phyloP scores from a whole-genome alignment of 2,797 vertebrate species.

The Podarcis siculus region DNA sequence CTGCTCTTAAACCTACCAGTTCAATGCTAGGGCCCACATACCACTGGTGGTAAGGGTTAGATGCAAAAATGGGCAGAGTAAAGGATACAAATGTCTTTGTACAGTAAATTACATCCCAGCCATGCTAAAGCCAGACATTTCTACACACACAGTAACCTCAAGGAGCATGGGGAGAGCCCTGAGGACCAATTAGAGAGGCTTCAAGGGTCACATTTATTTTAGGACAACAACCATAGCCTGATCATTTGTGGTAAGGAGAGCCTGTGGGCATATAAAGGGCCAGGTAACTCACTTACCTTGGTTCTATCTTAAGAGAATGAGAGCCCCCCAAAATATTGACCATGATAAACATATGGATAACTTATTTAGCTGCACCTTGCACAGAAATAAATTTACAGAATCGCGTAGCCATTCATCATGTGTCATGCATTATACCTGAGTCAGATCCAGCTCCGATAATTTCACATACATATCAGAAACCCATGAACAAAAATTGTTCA shows the following conservation, averaged over 20 bases:
- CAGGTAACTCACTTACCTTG: not conserved
- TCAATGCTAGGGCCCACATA: no score
- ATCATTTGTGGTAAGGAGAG: not conserved
- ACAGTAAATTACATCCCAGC: no score
- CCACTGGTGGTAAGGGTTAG: no score
- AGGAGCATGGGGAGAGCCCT: no score
- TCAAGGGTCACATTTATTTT: no score
- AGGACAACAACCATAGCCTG: no score
- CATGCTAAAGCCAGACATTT: no score
- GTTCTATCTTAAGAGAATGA: not conserved
- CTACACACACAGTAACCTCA: no score
- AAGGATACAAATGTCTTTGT: no score
- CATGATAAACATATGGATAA: not conserved
- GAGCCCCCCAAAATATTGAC: not conserved
- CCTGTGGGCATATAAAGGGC: not conserved
- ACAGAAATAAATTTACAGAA: not conserved
- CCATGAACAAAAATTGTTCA: not conserved
- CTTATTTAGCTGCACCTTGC: not conserved
- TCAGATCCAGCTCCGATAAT: not conserved
- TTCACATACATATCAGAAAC: not conserved
- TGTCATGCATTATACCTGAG: not conserved
- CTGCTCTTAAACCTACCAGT: no score
- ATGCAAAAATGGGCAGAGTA: no score
- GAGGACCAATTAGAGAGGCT: no score
- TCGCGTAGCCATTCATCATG: not conserved